Evolutionary conservation across 2,113 vertebrate species (phyloP).

Genomic region (Labrus mixtus): DNA sequence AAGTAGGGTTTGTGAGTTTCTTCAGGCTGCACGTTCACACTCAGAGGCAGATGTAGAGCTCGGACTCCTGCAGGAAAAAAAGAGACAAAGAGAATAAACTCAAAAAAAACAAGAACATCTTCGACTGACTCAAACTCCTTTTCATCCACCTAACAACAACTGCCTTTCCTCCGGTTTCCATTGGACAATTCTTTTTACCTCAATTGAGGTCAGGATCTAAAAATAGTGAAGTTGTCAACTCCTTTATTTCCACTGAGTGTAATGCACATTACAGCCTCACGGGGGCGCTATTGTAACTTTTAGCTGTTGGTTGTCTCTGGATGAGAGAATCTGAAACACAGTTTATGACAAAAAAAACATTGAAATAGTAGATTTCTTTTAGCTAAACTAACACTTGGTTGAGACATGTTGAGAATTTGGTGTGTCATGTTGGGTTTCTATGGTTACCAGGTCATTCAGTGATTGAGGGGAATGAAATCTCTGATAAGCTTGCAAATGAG

Average conservation of each 20-base stretch:
- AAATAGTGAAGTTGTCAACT: neutral
- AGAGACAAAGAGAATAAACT: neutral
- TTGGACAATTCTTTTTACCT: neutral
- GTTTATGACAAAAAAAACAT: too few species aligned
- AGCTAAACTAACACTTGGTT: too few species aligned
- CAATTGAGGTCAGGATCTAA: neutral
- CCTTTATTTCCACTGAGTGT: neutral
- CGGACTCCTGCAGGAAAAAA: slow-evolving; percentile 57
- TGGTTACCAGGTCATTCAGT: too few species aligned
- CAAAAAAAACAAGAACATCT: neutral
- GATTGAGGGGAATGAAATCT: too few species aligned
- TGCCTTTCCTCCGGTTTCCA: neutral
- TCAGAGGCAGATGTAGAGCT: slow-evolving; percentile 79
- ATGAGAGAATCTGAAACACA: neutral
- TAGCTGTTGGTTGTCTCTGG: too few species aligned
- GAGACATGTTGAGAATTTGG: too few species aligned
- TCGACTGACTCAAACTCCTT: too few species aligned
- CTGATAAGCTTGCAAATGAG: too few species aligned
- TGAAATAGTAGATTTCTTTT: too few species aligned
- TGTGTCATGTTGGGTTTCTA: too few species aligned
- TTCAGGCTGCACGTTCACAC: neutral
- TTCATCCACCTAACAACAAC: neutral
- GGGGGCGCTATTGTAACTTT: slow-evolving; percentile 11
- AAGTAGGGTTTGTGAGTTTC: neutral
- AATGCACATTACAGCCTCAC: slow-evolving; percentile 12